Evolutionary conservation across 1,140 invertebrate genomes (phyloP).

Genomic region (Stegodyphus mimosarum): DNA sequence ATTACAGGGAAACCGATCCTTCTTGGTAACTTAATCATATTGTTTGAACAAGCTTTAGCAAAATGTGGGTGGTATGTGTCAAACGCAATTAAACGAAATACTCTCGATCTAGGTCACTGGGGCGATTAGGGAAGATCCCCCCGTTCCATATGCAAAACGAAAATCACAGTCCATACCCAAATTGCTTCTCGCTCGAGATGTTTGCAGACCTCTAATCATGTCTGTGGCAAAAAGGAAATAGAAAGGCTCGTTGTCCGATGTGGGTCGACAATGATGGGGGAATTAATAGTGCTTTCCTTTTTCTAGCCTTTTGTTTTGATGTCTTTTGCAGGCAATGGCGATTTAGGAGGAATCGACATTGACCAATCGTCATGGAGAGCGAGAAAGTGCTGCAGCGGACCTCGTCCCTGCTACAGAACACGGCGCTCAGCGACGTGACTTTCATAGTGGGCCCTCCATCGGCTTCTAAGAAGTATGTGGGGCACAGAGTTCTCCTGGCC

Average conservation of each 20-base stretch:
- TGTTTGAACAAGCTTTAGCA: not conserved
- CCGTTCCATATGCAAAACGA: slow-evolving; percentile 19
- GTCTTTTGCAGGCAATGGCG: not conserved
- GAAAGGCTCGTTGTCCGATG: not conserved
- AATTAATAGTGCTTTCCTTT: slow-evolving; percentile 17
- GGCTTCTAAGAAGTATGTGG: slow-evolving; percentile 65
- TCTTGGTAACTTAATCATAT: not conserved
- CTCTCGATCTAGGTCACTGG: slow-evolving; percentile 16
- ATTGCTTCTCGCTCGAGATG: slow-evolving; percentile 35
- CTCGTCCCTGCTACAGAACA: slow-evolving; percentile 64
- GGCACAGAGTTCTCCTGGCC: slow-evolving; percentile 65
- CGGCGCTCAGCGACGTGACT: slow-evolving; percentile 65
- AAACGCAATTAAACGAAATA: slow-evolving; percentile 4
- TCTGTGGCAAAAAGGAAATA: not conserved
- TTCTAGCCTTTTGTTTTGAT: not conserved
- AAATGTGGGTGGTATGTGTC: not conserved
- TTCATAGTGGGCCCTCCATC: slow-evolving; percentile 65
- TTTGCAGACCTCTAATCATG: slow-evolving; percentile 21
- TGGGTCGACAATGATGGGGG: slow-evolving; percentile 1
- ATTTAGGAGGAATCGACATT: slow-evolving; percentile 6
- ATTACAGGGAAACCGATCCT: not conserved
- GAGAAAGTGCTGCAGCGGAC: slow-evolving; percentile 61
- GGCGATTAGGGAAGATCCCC: slow-evolving; percentile 24
- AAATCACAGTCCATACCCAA: slow-evolving; percentile 19
- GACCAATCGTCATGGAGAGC: slow-evolving; percentile 50